phyloP scores from a whole-genome alignment of 2,113 vertebrate genomes.

The Calyptommatus sinebrachiatus region DNA sequence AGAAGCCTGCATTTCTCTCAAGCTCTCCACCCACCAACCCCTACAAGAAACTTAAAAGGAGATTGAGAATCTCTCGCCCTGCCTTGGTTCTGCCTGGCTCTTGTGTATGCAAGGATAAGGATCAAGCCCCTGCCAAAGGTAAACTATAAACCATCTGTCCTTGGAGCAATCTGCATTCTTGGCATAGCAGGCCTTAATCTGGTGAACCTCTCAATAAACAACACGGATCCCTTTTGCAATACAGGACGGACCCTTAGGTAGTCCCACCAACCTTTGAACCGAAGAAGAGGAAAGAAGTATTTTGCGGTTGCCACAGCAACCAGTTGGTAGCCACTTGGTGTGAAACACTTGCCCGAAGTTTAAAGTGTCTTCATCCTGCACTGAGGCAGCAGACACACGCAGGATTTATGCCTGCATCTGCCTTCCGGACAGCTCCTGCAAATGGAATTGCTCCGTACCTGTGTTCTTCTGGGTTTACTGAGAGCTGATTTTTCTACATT shows the following conservation, averaged over 20 bases:
- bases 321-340: neutral
- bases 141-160: neutral
- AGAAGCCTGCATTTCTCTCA: neutral
- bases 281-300: neutral
- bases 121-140: neutral
- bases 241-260: neutral
- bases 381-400: neutral
- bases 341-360: neutral
- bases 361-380: neutral
- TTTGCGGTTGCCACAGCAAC: neutral
- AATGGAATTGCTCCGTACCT: too few species aligned
- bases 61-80: neutral
- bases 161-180: neutral
- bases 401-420: too few species aligned
- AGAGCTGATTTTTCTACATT: too few species aligned
- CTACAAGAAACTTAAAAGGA: neutral
- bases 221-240: neutral
- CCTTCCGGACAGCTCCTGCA: too few species aligned
- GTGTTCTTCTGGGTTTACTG: too few species aligned
- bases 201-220: neutral
- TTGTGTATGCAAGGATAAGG: neutral
- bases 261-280: neutral
- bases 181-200: neutral
- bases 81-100: neutral
- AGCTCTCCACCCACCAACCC: neutral